Base-by-base conservation (phyloP, 2,888 invertebrate genomes). In the Campopleginae sp. region DNA sequence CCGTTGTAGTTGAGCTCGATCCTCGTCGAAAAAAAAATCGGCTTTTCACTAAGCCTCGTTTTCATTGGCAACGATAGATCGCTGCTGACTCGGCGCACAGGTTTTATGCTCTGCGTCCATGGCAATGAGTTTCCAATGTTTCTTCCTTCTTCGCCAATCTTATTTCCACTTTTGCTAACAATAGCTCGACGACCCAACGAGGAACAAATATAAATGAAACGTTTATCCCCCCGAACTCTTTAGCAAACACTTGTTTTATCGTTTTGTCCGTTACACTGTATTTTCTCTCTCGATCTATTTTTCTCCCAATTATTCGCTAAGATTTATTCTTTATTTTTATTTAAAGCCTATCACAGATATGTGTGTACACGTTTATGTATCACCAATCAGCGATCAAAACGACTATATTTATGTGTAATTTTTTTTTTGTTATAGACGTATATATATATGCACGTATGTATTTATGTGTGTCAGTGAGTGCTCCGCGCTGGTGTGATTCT, bases 61-160 rank as follows among this genome's bases (percentile, higher is more conserved):
- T 48, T 83, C 23, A 78, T 80, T 83, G 72, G 61, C 68, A 72
- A 79, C 58, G 76, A 77, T 84, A 58, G 38, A 80, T 78, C 82
- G 79, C 51, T 80, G 63, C 76, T 84, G 78, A 84, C 80, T 84
- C 79, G 68, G 54, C 61, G 78, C 85, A 80, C 83, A 65, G 58
- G 80, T 81, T 82, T 72, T 80, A 51, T 72, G 81, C 46, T 83
- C 84, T 85, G 82, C 85, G 85, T 88, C 86, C 88, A 88, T 88
- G 86, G 86, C 86, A 86, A 84, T 83, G 77, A 87, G 76, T 75
- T 54, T 51, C 23, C 7, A 61, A 54, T 74, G 27, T 8, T 38
- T 42, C 54, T 71, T 54, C 38, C 48, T 51, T 51, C 65, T 46
- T 75, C 44, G 14, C 19, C 4, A 23, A 54, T 54, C 7, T 58